Conservation (phyloP, 2,113 vertebrate species). For the Scartelaos histophorus region DNA sequence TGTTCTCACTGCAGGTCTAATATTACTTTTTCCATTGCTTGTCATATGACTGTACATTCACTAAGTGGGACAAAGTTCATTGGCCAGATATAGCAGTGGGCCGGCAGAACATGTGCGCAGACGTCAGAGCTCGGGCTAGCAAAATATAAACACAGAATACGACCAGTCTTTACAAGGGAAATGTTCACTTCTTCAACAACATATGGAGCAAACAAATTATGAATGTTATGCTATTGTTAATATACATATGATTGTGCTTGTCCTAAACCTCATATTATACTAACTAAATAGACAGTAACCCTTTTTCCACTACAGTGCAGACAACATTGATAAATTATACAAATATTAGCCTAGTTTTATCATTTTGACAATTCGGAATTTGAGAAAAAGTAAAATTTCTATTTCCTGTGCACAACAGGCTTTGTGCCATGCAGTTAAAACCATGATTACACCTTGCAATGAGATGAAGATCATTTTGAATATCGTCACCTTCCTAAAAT, state of each 20-base stretch:
- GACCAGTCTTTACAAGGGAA: conserved; percentile 8
- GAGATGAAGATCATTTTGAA: neutral
- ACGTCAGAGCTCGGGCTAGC: conserved; percentile 37
- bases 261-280: too few species aligned
- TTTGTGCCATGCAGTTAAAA: neutral
- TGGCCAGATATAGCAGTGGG: conserved; percentile 72
- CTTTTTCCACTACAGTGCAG: neutral
- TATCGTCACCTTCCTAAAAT: too few species aligned
- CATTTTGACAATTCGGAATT: too few species aligned
- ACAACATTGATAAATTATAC: neutral
- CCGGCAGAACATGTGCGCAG: conserved; percentile 54
- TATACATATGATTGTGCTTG: neutral
- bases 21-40: conserved; percentile 81
- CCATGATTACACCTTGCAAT: neutral
- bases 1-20: conserved; percentile 38
- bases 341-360: neutral
- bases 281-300: too few species aligned
- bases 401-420: too few species aligned
- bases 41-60: conserved; percentile 71
- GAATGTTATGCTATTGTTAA: neutral
- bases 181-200: neutral
- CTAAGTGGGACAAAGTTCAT: conserved; percentile 81
- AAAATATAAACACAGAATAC: conserved; percentile 68
- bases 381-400: too few species aligned
- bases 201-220: neutral